Conservation (phyloP, 1,140 invertebrate genomes). For the Pseudomyrmex sp. region DNA sequence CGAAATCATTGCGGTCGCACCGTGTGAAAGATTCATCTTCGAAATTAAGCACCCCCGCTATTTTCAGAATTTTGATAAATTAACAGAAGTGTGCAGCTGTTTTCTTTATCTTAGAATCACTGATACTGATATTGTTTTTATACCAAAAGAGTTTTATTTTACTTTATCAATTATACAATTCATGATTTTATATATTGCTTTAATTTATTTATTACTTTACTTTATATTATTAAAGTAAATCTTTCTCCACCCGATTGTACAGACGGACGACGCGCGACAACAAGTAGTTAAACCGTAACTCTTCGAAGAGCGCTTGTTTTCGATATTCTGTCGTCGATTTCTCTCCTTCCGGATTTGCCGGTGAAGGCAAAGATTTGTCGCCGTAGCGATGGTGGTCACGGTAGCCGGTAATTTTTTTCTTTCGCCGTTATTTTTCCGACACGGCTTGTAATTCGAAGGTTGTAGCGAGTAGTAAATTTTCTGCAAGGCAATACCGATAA, state of each 20-base stretch:
- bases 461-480: conserved; percentile 74
- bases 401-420: conserved; percentile 65
- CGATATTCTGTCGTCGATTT: conserved; percentile 39
- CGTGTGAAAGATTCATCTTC: conserved; percentile 8
- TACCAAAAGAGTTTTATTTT: not conserved
- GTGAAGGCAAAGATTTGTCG: conserved; percentile 37
- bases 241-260: not conserved
- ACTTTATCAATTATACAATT: not conserved
- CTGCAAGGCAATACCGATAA: conserved; percentile 72
- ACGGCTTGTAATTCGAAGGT: conserved; percentile 67
- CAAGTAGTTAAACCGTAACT: conserved; percentile 42
- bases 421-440: conserved; percentile 45
- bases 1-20: conserved; percentile 14
- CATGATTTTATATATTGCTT: not conserved
- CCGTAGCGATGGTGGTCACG: conserved; percentile 56
- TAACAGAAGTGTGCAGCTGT: no score
- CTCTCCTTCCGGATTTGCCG: conserved; percentile 40
- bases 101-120: not conserved
- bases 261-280: conserved; percentile 9
- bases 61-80: not conserved
- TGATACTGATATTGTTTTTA: not conserved
- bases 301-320: conserved; percentile 32
- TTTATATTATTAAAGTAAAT: not conserved
- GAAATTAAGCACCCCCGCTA: not conserved
- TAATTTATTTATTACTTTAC: not conserved